These are phyloP conservation scores for Entomobrya proxima DNA, from an alignment of 2,888 invertebrate genomes.

Conservation along the genomic window DNA sequence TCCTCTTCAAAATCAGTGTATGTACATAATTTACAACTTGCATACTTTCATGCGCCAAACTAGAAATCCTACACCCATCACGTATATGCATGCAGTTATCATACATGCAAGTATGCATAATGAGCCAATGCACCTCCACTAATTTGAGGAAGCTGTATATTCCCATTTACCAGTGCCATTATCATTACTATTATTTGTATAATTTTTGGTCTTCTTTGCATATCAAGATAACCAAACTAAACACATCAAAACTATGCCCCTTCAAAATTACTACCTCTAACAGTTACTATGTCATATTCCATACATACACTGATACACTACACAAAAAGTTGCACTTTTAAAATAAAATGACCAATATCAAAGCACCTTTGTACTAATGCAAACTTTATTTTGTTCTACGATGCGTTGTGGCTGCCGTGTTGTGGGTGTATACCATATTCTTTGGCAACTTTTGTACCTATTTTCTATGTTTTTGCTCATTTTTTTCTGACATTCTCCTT, in stretches of 20 bases:
- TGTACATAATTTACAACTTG: constrained; percentile 24
- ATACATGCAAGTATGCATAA: neutral
- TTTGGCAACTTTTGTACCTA: constrained; percentile 11
- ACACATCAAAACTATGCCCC: constrained; percentile 7
- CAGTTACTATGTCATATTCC: no score
- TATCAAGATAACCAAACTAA: constrained; percentile 35
- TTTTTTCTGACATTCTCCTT: constrained; percentile 39
- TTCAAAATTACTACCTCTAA: neutral
- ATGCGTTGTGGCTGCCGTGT: constrained; percentile 5
- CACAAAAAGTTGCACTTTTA: neutral
- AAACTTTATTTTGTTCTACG: neutral
- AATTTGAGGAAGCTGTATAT: neutral
- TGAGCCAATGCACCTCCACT: constrained; percentile 7
- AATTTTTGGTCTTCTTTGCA: constrained; percentile 22
- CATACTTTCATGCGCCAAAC: constrained; percentile 31
- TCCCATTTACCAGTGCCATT: constrained; percentile 15
- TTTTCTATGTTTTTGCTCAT: constrained; percentile 29
- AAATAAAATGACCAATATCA: constrained; percentile 14
- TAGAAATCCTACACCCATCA: neutral
- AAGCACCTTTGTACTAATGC: neutral
- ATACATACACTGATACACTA: constrained; percentile 42
- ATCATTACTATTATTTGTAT: constrained; percentile 11
- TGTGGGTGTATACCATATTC: constrained; percentile 60
- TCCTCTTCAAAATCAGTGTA: constrained; percentile 41
- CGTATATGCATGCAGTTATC: neutral